A percentile compares a stretch with the other conserved stretches of the same genome.
phyloP scores from a whole-genome alignment of 2,888 invertebrate species.

The Agrenia bidenticulata region DNA sequence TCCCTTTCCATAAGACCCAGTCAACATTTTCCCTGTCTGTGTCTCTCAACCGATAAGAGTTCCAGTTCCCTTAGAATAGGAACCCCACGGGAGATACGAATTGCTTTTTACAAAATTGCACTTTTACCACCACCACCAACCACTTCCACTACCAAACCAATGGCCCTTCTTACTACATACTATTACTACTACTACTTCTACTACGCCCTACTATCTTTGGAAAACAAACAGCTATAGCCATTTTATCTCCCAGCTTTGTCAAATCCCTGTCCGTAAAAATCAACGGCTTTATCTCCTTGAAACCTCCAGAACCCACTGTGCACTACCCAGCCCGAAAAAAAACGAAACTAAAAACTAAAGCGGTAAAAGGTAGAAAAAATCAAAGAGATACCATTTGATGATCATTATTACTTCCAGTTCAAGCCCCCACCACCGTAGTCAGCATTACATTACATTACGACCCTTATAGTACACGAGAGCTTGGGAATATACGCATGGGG shows the following conservation, averaged over 20 bases:
- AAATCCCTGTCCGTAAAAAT: conserved; percentile 25
- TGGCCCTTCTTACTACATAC: conserved; percentile 14
- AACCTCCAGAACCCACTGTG: conserved; percentile 1
- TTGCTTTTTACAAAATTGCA: conserved; percentile 54
- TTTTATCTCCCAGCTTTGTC: conserved; percentile 22
- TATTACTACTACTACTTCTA: too few relatives aligned
- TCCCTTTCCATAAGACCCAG: conserved; percentile 50
- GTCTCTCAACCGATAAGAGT: conserved; percentile 51
- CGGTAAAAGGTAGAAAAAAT: too few relatives aligned
- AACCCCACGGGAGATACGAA: conserved; percentile 50
- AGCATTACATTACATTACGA: too few relatives aligned
- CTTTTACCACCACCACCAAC: conserved; percentile 45
- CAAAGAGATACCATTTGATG: too few relatives aligned
- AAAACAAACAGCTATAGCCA: conserved; percentile 22
- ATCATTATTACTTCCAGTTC: too few relatives aligned
- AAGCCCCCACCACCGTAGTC: too few relatives aligned
- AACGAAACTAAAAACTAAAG: too few relatives aligned
- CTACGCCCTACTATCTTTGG: neutral
- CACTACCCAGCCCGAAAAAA: too few relatives aligned
- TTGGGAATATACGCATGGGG: too few relatives aligned
- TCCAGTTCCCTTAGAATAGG: neutral
- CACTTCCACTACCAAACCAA: conserved; percentile 22
- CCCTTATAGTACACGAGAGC: too few relatives aligned
- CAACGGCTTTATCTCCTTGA: conserved; percentile 17
- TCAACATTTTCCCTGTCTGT: conserved; percentile 48